Evolutionary conservation across 1,140 invertebrate genomes (phyloP).

Genomic region (Dysdera silvatica): DNA sequence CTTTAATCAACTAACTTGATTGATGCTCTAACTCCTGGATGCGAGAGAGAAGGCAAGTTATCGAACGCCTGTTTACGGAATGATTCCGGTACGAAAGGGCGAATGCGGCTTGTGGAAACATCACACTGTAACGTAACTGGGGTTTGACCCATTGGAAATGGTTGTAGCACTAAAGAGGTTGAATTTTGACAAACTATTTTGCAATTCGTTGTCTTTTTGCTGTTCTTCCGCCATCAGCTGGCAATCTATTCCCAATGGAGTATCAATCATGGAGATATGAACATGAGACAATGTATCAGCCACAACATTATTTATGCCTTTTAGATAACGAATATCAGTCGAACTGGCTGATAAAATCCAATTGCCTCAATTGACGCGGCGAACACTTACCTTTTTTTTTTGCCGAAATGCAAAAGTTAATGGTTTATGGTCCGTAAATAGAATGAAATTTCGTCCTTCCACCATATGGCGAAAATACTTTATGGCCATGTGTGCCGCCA

Average conservation of each 20-base stretch:
- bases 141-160: not conserved
- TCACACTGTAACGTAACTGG: not conserved
- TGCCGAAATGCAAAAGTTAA: conserved; percentile 33
- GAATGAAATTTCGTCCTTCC: conserved; percentile 36
- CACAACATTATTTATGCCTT: conserved; percentile 38
- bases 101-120: not conserved
- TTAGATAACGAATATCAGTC: conserved; percentile 39
- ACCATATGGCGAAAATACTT: conserved; percentile 35
- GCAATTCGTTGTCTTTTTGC: not conserved
- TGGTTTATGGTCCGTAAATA: conserved; percentile 37
- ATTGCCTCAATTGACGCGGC: conserved; percentile 35
- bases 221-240: not conserved
- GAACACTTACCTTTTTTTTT: conserved; percentile 16
- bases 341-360: conserved; percentile 43
- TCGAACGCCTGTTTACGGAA: not conserved
- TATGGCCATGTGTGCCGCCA: conserved; percentile 34
- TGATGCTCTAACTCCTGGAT: not conserved
- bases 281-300: conserved; percentile 14
- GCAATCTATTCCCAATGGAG: no score
- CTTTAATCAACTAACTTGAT: not conserved
- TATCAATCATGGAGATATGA: no score
- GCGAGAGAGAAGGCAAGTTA: not conserved
- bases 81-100: not conserved
- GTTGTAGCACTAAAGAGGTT: not conserved
- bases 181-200: not conserved